Percentiles rank a stretch among this genome's conserved stretches.
These are phyloP conservation scores for Lysiphlebus fabarum DNA, from an alignment of 1,140 invertebrate genomes.

Conservation along the genomic window DNA sequence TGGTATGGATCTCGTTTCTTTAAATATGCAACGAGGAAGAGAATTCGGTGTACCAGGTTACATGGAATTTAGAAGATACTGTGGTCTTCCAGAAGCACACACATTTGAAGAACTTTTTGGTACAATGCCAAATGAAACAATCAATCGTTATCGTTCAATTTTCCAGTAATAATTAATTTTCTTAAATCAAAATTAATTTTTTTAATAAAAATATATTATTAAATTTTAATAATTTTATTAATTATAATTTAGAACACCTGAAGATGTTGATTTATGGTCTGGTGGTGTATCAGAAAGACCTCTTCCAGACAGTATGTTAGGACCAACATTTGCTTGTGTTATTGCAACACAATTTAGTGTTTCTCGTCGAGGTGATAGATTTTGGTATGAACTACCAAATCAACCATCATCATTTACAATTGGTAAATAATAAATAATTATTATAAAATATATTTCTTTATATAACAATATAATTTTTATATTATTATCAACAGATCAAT, in stretches of 20 bases:
- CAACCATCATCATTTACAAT: constrained; percentile 87
- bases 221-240: constrained; percentile 16
- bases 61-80: constrained; percentile 90
- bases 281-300: constrained; percentile 88
- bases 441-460: too few species aligned
- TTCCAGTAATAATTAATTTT: constrained; percentile 62
- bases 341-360: constrained; percentile 95
- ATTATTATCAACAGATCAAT: constrained; percentile 64
- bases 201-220: neutral
- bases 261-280: constrained; percentile 89
- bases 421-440: too few species aligned
- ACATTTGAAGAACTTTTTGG: constrained; percentile 84
- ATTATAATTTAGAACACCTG: constrained; percentile 64
- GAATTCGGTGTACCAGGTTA: constrained; percentile 91
- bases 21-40: constrained; percentile 90
- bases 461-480: neutral
- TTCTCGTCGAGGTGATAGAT: constrained; percentile 85
- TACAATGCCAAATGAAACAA: constrained; percentile 85
- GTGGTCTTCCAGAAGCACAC: constrained; percentile 75
- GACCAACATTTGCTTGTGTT: constrained; percentile 93
- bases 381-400: constrained; percentile 93
- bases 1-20: constrained; percentile 89
- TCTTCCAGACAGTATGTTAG: constrained; percentile 83
- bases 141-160: constrained; percentile 70
- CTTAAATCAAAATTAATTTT: constrained; percentile 1